phyloP scores from a whole-genome alignment of 2,888 invertebrate species.

The Cephus pygmeus region DNA sequence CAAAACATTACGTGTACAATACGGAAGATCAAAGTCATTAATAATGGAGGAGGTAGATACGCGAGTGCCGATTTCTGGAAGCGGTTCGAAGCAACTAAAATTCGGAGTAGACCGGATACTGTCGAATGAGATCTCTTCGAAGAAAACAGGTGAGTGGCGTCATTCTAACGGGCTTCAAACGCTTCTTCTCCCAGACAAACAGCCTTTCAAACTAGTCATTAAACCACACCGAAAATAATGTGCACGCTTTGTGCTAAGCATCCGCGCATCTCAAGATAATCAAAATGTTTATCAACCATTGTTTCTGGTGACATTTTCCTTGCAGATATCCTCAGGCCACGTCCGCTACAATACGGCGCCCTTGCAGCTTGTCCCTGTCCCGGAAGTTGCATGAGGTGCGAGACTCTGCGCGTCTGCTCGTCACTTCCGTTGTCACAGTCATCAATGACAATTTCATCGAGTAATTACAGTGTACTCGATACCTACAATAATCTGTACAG shows the following conservation, averaged over 20 bases:
- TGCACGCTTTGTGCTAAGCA: background rate
- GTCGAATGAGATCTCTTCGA: conserved; percentile 65
- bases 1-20: background rate
- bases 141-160: conserved; percentile 36
- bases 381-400: conserved; percentile 46
- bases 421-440: conserved; percentile 30
- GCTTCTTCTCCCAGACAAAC: background rate
- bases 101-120: conserved; percentile 80
- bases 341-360: conserved; percentile 36
- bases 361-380: conserved; percentile 41
- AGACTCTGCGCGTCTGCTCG: conserved; percentile 35
- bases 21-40: background rate
- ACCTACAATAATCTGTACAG: conserved; percentile 48
- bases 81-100: conserved; percentile 63
- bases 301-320: background rate
- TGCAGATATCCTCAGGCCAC: conserved; percentile 38
- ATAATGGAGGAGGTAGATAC: conserved; percentile 35
- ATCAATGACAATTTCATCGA: conserved; percentile 21
- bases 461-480: conserved; percentile 36
- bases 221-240: background rate
- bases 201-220: background rate
- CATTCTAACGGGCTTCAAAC: background rate
- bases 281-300: conserved; percentile 9
- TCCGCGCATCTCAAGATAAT: background rate
- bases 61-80: conserved; percentile 27